Evolutionary conservation across 2,113 vertebrate genomes (phyloP).

Genomic region (Bos indicus): DNA sequence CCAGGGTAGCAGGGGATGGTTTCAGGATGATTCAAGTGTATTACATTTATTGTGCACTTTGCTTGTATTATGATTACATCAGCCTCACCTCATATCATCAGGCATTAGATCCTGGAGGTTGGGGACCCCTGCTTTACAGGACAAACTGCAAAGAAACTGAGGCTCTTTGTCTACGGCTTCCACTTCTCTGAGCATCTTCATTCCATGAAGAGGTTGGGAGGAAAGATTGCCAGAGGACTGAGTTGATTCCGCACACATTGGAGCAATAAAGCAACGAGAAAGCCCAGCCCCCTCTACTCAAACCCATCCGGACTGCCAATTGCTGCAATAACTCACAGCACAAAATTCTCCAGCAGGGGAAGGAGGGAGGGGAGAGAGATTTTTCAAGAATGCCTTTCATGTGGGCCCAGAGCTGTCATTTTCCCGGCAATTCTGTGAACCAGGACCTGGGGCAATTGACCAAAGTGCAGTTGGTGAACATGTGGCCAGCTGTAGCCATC

Average conservation of each 20-base stretch:
- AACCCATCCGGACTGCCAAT: not conserved
- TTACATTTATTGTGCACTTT: not conserved
- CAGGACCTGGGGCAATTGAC: not conserved
- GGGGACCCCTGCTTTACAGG: not conserved
- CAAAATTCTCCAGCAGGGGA: conserved; percentile 10
- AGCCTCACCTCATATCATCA: not conserved
- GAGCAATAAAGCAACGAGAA: not conserved
- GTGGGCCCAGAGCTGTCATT: conserved; percentile 43
- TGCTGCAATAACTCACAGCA: not conserved
- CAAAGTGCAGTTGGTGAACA: conserved; percentile 5
- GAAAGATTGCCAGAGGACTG: not conserved
- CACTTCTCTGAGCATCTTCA: not conserved
- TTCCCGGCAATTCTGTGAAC: conserved; percentile 16
- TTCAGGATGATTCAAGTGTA: not conserved
- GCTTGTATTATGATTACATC: not conserved
- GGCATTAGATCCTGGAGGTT: not conserved
- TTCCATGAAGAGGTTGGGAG: not conserved
- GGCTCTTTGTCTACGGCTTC: not conserved
- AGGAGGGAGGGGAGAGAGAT: not conserved
- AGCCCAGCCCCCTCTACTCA: not conserved
- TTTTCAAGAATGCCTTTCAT: conserved; percentile 65
- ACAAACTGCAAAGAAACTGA: not conserved
- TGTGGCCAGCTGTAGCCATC: not conserved
- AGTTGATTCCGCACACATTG: conserved; percentile 31
- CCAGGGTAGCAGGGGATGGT: not conserved